Base-by-base conservation (phyloP, 2,888 invertebrate species). In the Lydus trimaculatus region DNA sequence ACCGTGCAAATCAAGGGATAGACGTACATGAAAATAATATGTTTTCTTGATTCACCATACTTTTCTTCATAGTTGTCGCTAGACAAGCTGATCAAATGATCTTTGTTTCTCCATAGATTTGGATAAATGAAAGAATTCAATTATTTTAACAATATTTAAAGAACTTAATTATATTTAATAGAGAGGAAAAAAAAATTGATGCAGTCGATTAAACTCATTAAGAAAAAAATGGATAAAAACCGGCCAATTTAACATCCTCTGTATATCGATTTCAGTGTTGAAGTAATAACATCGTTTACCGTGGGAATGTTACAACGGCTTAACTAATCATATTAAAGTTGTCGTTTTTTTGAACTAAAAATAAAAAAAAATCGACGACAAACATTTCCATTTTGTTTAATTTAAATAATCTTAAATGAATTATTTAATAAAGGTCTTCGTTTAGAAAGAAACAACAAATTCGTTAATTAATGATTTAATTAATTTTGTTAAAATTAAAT, bases 251-350 rank as follows among this genome's bases (percentile, higher is more conserved):
- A 68, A 64, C 67, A 68, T 68, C 67, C 64, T 68, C 64, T 64
- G 58, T 56, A 56, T 65, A 68, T 64, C 48, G 68, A 68, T 68
- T 68, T 65, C 65, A 65, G 62, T 56, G 28, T 28, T 56, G 48
- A 64, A 67, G 65, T 69, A 69, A 68, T 65, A 69, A 65, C 63
- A 65, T 36, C 58, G 60, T 68, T 69, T 69, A 69, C 69, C 69
- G 69, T 69, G 69, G 69, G 69, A 69, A 69, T 63, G 59, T 65
- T 65, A 15, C 56, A 28, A 56, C 28, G 56, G 56, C 56, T 56
- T 56, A 56, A 56, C 61, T 61, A 33, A 61, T 61, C 61, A 61
- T 61, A 61, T 61, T 61, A 61, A 61, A 43, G 56, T 13, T 52
- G 1, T 59, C 20, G 39, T 61, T 39, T 43, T 28, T 28, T 23